Evolutionary conservation across 2,113 vertebrate species (phyloP), one percentile per base, ranked within the genome.

Genomic region (Sorex araneus): DNA sequence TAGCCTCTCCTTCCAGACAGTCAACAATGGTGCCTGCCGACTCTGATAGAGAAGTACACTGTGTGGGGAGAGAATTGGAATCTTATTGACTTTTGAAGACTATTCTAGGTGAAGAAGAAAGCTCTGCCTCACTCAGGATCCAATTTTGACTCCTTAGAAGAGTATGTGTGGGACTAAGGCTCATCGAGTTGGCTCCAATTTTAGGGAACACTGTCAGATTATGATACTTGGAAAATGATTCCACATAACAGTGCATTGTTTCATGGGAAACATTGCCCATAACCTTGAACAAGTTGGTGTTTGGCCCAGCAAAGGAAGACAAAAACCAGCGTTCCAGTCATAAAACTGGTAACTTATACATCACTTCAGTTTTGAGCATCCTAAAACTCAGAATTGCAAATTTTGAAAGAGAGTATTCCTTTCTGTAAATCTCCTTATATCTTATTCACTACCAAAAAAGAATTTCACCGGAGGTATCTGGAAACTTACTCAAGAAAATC

Each of bases 401-500:
- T 76, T 80, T 54, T 60, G 16, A 8, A 91, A 81, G 47, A 67
- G 47, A 85, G 70, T 1, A 3, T 1, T 73, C 19, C 10, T 87
- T 84, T 28, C 7, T 69, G 1, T 2, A 18, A 6, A 1, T 67
- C 21, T 85, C 25, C n/a, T 84, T 75, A 74, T 50, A 63, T 78
- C 21, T 70, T 47, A 64, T 16, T 79, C 12, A 47, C 40, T 6
- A 77, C 16, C 47, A 66, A 23, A 27, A 82, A 45, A 73, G 66
- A 36, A 28, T 30, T 36, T 69, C 30, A 60, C 40, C 50, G 36
- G 16, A 13, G 8, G 1, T 13, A 28, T 73, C 36, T 84, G n/a
- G 19, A 70, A 66, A 89, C 87, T 75, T 57, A 63, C 40, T 89
- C 13, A 78, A 50, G 25, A 19, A 12, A 89, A 88, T 66, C 1